phyloP scores from a whole-genome alignment of 2,888 invertebrate genomes.

The Timandra comae region DNA sequence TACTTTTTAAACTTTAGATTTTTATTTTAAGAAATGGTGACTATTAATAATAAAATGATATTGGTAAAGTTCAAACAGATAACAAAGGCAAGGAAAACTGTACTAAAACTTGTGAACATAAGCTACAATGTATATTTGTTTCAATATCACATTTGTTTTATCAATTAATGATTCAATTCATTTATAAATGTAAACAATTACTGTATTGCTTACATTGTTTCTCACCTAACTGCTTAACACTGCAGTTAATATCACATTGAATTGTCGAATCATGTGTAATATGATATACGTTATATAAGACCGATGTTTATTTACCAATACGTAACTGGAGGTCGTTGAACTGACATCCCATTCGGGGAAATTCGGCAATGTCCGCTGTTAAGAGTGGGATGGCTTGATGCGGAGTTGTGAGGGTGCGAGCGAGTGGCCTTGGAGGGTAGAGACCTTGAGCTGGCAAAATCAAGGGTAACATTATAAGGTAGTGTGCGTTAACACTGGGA shows the following conservation, averaged over 20 bases:
- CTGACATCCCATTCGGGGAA: slow-evolving; percentile 57
- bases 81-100: no score
- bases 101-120: no score
- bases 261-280: slow-evolving; percentile 17
- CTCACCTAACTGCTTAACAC: not conserved
- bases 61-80: no score
- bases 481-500: slow-evolving; percentile 50
- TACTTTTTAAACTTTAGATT: no score
- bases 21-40: no score
- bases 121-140: no score
- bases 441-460: slow-evolving; percentile 77
- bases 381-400: slow-evolving; percentile 55
- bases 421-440: slow-evolving; percentile 58
- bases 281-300: slow-evolving; percentile 51
- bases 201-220: not conserved
- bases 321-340: slow-evolving; percentile 65
- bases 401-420: slow-evolving; percentile 43
- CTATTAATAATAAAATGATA: no score
- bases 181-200: no score
- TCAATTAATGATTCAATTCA: no score
- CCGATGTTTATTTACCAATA: slow-evolving; percentile 74
- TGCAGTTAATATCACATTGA: no score
- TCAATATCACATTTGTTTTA: no score
- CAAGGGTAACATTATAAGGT: slow-evolving; percentile 64
- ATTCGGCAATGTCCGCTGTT: slow-evolving; percentile 65